phyloP scores from a whole-genome alignment of 2,113 vertebrate genomes.

The Halichoeres trimaculatus region DNA sequence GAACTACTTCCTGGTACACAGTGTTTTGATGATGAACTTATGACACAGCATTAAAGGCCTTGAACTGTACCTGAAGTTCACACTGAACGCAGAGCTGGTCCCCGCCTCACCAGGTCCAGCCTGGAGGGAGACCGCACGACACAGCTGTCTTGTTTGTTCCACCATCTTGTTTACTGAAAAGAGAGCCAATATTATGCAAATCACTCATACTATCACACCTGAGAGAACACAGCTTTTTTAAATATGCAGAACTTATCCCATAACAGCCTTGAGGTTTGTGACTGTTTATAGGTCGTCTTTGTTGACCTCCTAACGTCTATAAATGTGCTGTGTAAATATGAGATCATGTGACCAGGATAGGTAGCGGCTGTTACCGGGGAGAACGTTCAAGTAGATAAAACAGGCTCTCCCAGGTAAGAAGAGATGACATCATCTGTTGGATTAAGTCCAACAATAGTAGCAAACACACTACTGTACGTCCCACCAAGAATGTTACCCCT shows the following conservation, averaged over 20 bases:
- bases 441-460: constrained; percentile 36
- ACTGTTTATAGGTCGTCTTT: constrained; percentile 32
- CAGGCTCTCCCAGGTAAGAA: constrained; percentile 52
- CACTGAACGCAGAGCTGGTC: constrained; percentile 38
- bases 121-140: constrained; percentile 67
- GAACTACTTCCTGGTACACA: no score
- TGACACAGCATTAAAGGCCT: no score
- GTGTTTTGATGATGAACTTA: no score
- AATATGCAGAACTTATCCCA: not conserved
- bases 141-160: constrained; percentile 70
- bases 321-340: constrained; percentile 78
- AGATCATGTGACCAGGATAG: constrained; percentile 69
- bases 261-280: constrained; percentile 3
- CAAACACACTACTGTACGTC: not conserved
- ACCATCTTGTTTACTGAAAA: constrained; percentile 78
- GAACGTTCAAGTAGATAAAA: constrained; percentile 54
- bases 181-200: constrained; percentile 25
- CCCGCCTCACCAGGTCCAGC: constrained; percentile 80
- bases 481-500: not conserved
- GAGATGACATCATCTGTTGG: constrained; percentile 70
- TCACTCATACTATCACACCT: not conserved
- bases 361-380: constrained; percentile 52
- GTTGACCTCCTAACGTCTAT: constrained; percentile 65
- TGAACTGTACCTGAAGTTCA: constrained; percentile 62
- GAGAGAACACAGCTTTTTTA: not conserved